Evolutionary conservation across 2,797 vertebrate species (phyloP), one percentile per base, ranked within the genome.

Genomic region (Harpagifer antarcticus): DNA sequence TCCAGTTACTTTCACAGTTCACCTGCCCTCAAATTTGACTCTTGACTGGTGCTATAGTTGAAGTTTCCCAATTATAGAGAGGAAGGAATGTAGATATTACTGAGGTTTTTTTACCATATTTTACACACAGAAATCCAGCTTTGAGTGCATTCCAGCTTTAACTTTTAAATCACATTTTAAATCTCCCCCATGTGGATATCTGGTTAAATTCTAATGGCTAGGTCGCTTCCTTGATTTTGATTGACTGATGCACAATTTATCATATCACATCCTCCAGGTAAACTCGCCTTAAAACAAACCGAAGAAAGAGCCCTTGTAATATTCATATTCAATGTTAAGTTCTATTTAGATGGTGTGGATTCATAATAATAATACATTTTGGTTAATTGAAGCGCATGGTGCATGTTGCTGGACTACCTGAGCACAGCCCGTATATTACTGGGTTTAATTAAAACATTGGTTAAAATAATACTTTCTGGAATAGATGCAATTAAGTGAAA

Each of bases 241-340:
- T 37, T 37, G 33, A 5, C 33, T 37, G 33, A 37, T 6, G 33
- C 33, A 37, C 33, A 37, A 37, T 37, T 37, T 8, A 37, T 37
- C 33, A 27, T 27, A 27, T 27, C 27, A 27, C 4, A 27, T 27
- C 27, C 4, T 27, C 27, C 27, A 27, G 27, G 27, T 27, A 27
- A 4, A 27, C 27, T 27, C 4, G 27, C 27, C 27, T 27, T 27
- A 27, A 27, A 27, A 27, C 27, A 27, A 27, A 27, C 27, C 4
- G 27, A 27, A 27, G 27, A 27, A 27, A 27, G 27, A 27, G 37
- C 9, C 33, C 23, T 44, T 13, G 23, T 27, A 3, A 1, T 16
- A 4, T 40, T 49, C 64, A 64, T 61, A 49, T 64, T 59, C 40
- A 74, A 23, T 45, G n/a, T 52, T 66, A 37, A 3, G 45, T 66